Evolutionary conservation across 92 coral and sea anemone species (phyloP).

Genomic region (Hydrozoanthus gracilis): DNA sequence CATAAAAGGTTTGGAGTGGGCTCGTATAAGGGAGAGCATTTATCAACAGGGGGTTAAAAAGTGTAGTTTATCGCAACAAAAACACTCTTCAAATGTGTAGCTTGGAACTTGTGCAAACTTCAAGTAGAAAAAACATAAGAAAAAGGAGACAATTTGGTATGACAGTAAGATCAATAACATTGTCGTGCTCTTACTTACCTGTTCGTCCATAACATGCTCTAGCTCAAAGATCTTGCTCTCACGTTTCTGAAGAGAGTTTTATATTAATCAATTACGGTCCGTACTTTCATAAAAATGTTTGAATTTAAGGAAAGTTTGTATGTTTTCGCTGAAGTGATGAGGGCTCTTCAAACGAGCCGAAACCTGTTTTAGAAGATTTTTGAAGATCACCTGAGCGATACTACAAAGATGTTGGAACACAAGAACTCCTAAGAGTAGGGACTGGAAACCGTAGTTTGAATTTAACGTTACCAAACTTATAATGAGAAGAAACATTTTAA

Average conservation of each 20-base stretch:
- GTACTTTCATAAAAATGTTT: neutral
- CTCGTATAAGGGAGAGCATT: too few relatives aligned
- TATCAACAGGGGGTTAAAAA: too few relatives aligned
- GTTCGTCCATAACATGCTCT: slow-evolving; percentile 52
- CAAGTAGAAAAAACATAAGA: neutral
- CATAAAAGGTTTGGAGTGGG: too few relatives aligned
- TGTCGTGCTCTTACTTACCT: slow-evolving; percentile 23
- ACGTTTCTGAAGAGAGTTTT: slow-evolving; percentile 39
- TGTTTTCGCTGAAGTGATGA: neutral
- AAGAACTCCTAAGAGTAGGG: slow-evolving; percentile 1
- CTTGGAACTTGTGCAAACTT: too few relatives aligned
- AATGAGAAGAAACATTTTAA: too few relatives aligned
- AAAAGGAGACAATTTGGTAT: neutral
- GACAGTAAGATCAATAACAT: neutral
- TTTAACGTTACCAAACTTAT: too few relatives aligned
- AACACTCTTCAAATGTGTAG: neutral
- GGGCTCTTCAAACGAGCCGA: slow-evolving; percentile 3
- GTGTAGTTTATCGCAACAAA: too few relatives aligned
- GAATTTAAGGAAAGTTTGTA: neutral
- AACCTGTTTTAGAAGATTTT: neutral
- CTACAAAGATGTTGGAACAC: neutral
- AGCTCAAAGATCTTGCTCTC: slow-evolving; percentile 58
- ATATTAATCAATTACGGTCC: neutral
- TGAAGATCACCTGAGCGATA: neutral
- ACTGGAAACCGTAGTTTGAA: neutral